Evolutionary conservation across 2,888 invertebrate species (phyloP), one percentile per base, ranked within the genome.

Genomic region (Stenotaenia linearis): DNA sequence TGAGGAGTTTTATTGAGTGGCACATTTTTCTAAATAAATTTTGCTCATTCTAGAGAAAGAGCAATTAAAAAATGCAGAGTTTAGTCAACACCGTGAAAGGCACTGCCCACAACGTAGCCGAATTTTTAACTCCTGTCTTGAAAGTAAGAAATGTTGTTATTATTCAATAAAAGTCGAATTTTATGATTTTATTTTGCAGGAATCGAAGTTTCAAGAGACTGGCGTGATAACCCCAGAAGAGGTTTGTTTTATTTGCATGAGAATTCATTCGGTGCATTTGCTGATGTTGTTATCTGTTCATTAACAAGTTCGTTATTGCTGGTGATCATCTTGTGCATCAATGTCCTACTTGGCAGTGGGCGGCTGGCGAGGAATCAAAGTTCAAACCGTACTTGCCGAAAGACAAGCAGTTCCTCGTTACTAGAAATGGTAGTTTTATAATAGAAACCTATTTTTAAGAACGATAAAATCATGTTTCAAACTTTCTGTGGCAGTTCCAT

Each of bases 301-400:
- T 37, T 12, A 37, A 37, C 3, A 6, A 45, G 89, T 99, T 98
- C 90, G 95, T 99, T 3, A 96, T 94, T 3, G 98, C 99, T 23
- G 99, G 99, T 0, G 98, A 99, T 85, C 98, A 99, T 87, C 88
- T 99, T 79, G 98, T 98, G 0, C 98, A 99, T 87, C 98, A 98
- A 85, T 99, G 98, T 85, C 98, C 99, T 0, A 98, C 99, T 0
- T 99, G 99, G 99, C 95, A 97, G 85, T 99, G 99, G 99, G 84
- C 87, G 1, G 83, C 84, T 84, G 98, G 97, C 0, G 98, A 98
- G 86, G 94, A 95, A 83, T 89, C 92, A n/a, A 94, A 94, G 87
- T 88, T 91, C 30, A 95, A 96, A 85, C 88, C 93, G 0, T 98
- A 97, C 88, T 89, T 99, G 82, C 99, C 99, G 0, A 89, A 91